Percentiles rank a stretch among this genome's conserved stretches.
Conservation (phyloP, 2,888 invertebrate species). For the Ennomos erosarius region DNA sequence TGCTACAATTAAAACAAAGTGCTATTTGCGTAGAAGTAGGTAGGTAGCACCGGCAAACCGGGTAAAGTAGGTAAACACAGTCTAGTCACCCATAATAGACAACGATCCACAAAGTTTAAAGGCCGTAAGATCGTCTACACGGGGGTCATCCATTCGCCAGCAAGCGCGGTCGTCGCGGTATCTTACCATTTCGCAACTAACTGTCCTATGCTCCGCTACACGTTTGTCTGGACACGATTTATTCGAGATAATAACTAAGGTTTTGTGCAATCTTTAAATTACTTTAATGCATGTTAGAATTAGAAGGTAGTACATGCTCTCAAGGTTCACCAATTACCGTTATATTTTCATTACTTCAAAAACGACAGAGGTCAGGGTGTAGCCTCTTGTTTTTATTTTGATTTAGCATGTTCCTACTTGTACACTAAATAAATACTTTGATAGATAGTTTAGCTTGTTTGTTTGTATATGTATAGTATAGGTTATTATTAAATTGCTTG, state of each 20-base stretch:
- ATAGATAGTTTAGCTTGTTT: too few relatives aligned
- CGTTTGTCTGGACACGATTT: constrained; percentile 31
- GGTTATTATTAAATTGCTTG: too few relatives aligned
- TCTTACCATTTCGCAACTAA: constrained; percentile 48
- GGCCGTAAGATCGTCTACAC: constrained; percentile 41
- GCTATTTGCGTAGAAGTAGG: too few relatives aligned
- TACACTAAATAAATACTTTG: too few relatives aligned
- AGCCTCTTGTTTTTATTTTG: not conserved
- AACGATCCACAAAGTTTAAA: constrained; percentile 26
- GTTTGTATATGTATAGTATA: too few relatives aligned
- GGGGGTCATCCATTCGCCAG: constrained; percentile 52
- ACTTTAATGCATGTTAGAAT: constrained; percentile 35
- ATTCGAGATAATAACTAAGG: constrained; percentile 31
- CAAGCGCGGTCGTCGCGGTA: constrained; percentile 28
- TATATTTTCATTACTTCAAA: constrained; percentile 22
- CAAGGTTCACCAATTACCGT: constrained; percentile 31
- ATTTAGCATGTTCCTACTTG: too few relatives aligned
- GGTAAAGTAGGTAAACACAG: constrained; percentile 12
- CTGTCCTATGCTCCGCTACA: constrained; percentile 32
- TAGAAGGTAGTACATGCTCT: constrained; percentile 31
- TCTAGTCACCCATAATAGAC: constrained; percentile 7
- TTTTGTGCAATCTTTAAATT: constrained; percentile 37
- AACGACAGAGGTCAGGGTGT: constrained; percentile 26
- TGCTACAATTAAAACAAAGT: too few relatives aligned
- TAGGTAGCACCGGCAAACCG: not conserved